Evolutionary conservation across 1,140 invertebrate species (phyloP).

Genomic region (Drosophila nikananu): DNA sequence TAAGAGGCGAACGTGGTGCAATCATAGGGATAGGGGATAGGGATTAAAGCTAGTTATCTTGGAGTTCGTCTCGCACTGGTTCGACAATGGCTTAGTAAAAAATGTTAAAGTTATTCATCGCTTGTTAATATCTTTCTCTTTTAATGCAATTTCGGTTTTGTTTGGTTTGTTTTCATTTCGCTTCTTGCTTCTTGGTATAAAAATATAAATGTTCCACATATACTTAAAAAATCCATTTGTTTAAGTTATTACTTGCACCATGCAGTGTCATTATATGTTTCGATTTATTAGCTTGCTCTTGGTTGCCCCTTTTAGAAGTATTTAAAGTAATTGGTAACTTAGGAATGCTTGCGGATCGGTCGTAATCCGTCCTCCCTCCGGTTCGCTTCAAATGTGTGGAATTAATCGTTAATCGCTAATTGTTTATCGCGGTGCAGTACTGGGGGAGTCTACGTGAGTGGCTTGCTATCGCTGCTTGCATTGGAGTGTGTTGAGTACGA

Average conservation of each 20-base stretch:
- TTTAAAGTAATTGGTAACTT: constrained; percentile 59
- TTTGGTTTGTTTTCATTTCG: constrained; percentile 62
- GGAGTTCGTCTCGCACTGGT: constrained; percentile 53
- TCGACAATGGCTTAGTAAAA: constrained; percentile 65
- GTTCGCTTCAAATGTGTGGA: constrained; percentile 25
- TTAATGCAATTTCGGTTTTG: constrained; percentile 44
- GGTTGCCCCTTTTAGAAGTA: constrained; percentile 29
- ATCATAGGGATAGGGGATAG: constrained; percentile 44
- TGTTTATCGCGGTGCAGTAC: constrained; percentile 40
- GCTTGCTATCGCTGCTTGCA: constrained; percentile 72
- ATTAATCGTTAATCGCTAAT: constrained; percentile 29
- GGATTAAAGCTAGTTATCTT: constrained; percentile 76
- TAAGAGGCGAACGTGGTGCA: constrained; percentile 60
- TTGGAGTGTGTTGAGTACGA: constrained; percentile 52
- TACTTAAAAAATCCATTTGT: constrained; percentile 75
- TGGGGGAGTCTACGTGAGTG: constrained; percentile 65
- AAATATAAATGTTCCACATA: constrained; percentile 83
- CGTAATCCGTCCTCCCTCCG: constrained; percentile 3
- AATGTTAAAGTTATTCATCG: constrained; percentile 60
- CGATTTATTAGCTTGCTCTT: constrained; percentile 29
- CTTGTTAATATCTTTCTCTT: constrained; percentile 42
- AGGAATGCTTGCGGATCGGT: constrained; percentile 49
- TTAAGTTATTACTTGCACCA: constrained; percentile 56
- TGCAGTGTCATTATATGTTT: constrained; percentile 45
- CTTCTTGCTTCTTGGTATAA: constrained; percentile 82